These are phyloP conservation scores for Sarcophaga peregrina DNA, from an alignment of 1,140 invertebrate genomes.

Conservation along the genomic window DNA sequence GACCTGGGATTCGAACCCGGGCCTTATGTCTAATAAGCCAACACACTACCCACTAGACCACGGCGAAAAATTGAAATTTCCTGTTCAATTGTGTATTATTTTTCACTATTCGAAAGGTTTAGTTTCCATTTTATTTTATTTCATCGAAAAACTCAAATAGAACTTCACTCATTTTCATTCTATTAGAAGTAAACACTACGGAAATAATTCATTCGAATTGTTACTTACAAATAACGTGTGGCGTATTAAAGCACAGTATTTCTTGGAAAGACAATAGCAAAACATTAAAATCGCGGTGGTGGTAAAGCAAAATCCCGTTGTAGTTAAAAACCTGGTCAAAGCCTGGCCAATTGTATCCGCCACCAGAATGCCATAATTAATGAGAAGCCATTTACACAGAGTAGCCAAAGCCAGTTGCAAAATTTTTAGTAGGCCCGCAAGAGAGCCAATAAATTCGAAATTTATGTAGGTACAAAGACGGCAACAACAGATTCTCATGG, in stretches of 20 bases:
- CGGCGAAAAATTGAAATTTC: too few species aligned
- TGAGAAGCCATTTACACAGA: constrained; percentile 79
- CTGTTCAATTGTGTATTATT: too few species aligned
- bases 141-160: too few species aligned
- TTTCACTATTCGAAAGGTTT: too few species aligned
- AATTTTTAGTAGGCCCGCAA: constrained; percentile 78
- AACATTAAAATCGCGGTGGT: constrained; percentile 77
- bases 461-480: constrained; percentile 82
- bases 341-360: constrained; percentile 75
- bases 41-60: too few species aligned
- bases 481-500: constrained; percentile 78
- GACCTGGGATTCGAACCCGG: too few species aligned
- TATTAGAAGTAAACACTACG: too few species aligned
- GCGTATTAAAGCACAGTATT: constrained; percentile 77
- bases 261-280: constrained; percentile 81
- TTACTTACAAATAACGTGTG: constrained; percentile 83
- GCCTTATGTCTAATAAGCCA: too few species aligned
- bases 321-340: constrained; percentile 81
- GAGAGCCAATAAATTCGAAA: constrained; percentile 76
- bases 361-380: constrained; percentile 78
- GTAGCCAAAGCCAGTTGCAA: constrained; percentile 80
- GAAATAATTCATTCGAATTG: too few species aligned
- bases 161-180: too few species aligned
- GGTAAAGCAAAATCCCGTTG: constrained; percentile 78
- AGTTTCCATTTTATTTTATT: too few species aligned